These are phyloP conservation scores for Gymnocheta viridis DNA, from an alignment of 2,888 invertebrate species.

Conservation along the genomic window DNA sequence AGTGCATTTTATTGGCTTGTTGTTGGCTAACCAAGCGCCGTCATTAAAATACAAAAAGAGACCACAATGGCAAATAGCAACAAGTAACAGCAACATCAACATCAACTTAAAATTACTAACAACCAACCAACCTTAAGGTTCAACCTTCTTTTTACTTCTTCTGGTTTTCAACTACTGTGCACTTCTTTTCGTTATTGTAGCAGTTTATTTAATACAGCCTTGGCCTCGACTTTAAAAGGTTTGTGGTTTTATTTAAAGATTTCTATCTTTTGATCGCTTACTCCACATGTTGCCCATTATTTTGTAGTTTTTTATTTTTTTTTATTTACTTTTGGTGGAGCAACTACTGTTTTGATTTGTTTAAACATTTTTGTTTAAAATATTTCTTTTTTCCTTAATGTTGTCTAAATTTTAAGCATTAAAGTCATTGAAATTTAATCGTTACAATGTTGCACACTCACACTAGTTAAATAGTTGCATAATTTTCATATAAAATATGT, in stretches of 20 bases:
- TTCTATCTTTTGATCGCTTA: conserved; percentile 80
- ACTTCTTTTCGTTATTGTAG: conserved; percentile 21
- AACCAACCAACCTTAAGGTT: conserved; percentile 77
- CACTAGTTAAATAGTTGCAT: conserved; percentile 36
- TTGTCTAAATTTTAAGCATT: conserved; percentile 7
- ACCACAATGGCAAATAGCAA: conserved; percentile 40
- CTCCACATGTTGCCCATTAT: conserved; percentile 76
- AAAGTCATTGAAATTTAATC: neutral
- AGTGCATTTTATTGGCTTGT: conserved; percentile 74
- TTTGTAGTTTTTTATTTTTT: conserved; percentile 46
- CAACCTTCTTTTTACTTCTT: conserved; percentile 74
- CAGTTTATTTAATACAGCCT: conserved; percentile 48
- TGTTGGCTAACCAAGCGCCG: conserved; percentile 63
- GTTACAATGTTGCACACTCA: conserved; percentile 56
- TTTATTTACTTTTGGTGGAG: neutral
- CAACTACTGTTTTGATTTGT: conserved; percentile 47
- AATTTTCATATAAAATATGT: conserved; percentile 5
- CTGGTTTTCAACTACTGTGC: conserved; percentile 44
- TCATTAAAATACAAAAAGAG: conserved; percentile 64
- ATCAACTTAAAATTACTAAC: conserved; percentile 65
- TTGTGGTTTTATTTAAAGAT: conserved; percentile 71
- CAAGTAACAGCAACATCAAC: too few species aligned
- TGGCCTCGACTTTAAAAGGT: conserved; percentile 55
- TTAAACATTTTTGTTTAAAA: neutral
- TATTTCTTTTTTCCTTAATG: neutral